Percentiles rank a stretch among this genome's conserved stretches.
These are phyloP conservation scores for Zapornia atra DNA, from an alignment of 2,113 vertebrate species.

Conservation along the genomic window DNA sequence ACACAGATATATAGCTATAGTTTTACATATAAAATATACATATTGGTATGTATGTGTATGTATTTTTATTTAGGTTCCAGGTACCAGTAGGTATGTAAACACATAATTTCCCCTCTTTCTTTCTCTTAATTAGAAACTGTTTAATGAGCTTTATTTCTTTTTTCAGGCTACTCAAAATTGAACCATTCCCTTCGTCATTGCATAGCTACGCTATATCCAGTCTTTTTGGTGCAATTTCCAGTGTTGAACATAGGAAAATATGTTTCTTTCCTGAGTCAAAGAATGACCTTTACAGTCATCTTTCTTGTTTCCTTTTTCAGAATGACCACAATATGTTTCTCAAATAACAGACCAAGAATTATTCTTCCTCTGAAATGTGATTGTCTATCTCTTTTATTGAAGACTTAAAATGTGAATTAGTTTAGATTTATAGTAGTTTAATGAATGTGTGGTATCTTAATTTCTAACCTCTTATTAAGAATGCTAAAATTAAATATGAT, in stretches of 20 bases:
- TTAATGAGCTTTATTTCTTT: background rate
- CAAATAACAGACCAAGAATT: background rate
- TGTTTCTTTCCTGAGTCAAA: background rate
- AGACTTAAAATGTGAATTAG: background rate
- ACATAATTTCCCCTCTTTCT: rapidly evolving
- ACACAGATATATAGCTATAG: no score
- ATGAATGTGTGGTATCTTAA: background rate
- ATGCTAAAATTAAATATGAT: background rate
- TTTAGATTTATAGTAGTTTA: background rate
- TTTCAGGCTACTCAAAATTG: background rate
- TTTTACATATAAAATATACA: background rate
- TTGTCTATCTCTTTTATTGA: background rate
- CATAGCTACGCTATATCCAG: background rate
- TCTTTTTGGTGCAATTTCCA: background rate
- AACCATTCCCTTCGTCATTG: background rate
- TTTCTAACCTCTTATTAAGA: background rate
- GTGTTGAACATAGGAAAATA: background rate
- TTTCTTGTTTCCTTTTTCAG: background rate
- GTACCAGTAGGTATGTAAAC: background rate
- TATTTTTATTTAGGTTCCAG: background rate
- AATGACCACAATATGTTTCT: background rate
- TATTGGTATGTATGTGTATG: rapidly evolving
- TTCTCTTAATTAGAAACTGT: background rate
- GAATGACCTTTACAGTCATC: background rate
- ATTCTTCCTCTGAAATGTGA: background rate